These are phyloP conservation scores for Diabrotica balteata DNA, from an alignment of 2,888 invertebrate genomes.

Conservation along the genomic window DNA sequence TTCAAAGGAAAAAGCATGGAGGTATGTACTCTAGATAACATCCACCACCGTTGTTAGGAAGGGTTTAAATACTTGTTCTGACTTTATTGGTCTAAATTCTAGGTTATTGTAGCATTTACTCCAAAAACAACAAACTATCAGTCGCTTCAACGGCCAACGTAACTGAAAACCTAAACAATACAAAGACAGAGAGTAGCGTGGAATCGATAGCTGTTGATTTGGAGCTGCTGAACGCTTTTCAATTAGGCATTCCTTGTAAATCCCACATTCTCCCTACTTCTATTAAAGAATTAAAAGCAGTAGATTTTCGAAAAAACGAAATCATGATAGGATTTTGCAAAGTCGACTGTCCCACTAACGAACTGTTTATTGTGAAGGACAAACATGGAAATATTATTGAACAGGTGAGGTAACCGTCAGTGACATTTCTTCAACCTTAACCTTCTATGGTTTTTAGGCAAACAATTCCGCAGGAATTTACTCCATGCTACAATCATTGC, in stretches of 20 bases:
- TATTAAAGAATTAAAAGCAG: constrained; percentile 55
- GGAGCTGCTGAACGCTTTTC: constrained; percentile 59
- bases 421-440: too few species aligned
- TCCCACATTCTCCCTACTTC: constrained; percentile 63
- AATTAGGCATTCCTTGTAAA: constrained; percentile 67
- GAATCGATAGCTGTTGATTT: constrained; percentile 36
- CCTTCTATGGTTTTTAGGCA: constrained; percentile 46
- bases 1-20: too few species aligned
- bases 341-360: constrained; percentile 61
- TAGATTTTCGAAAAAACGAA: constrained; percentile 63
- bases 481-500: constrained; percentile 63
- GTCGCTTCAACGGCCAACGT: constrained; percentile 5
- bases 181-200: neutral
- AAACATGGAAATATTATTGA: constrained; percentile 64
- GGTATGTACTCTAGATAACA: too few species aligned
- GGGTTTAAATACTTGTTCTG: too few species aligned
- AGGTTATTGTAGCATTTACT: constrained; percentile 65
- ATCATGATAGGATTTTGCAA: constrained; percentile 65
- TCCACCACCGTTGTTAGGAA: too few species aligned
- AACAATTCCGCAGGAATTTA: constrained; percentile 70
- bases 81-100: constrained; percentile 42
- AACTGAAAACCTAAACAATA: neutral
- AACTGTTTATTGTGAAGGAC: constrained; percentile 65
- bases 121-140: constrained; percentile 21
- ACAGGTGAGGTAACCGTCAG: constrained; percentile 38